Percentiles rank a stretch among this genome's conserved stretches.
phyloP scores from a whole-genome alignment of 2,888 invertebrate species.

The Epirrhoe tristata region DNA sequence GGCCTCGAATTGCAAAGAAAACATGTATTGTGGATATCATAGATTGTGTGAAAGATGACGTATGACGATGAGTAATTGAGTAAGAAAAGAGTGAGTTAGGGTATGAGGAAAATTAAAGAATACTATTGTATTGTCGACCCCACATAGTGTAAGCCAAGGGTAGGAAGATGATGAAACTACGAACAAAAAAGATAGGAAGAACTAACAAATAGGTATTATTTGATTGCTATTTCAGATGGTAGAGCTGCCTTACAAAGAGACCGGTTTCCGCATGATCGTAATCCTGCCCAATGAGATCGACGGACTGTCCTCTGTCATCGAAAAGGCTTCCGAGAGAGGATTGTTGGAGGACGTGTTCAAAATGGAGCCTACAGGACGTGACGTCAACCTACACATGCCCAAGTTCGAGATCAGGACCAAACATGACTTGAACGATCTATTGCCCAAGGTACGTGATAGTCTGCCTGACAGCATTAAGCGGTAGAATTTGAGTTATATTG shows the following conservation, averaged over 20 bases:
- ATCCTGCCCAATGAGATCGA: slow-evolving; percentile 61
- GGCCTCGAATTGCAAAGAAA: no score
- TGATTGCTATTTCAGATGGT: slow-evolving; percentile 52
- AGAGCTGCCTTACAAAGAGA: slow-evolving; percentile 65
- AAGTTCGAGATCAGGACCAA: slow-evolving; percentile 62
- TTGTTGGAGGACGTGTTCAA: slow-evolving; percentile 57
- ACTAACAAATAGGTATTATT: not conserved
- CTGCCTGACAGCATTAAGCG: no score
- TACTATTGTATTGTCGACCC: no score
- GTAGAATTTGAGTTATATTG: no score
- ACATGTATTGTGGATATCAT: no score
- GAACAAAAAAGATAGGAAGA: not conserved
- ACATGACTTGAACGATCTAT: slow-evolving; percentile 55
- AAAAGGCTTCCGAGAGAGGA: slow-evolving; percentile 56
- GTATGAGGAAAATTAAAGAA: no score
- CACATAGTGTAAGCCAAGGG: not conserved
- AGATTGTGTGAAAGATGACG: no score
- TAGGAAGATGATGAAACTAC: not conserved
- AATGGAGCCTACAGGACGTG: slow-evolving; percentile 46
- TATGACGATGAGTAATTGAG: no score
- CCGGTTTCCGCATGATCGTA: slow-evolving; percentile 64
- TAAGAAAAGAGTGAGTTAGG: no score
- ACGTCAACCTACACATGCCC: slow-evolving; percentile 57
- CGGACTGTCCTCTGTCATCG: slow-evolving; percentile 57
- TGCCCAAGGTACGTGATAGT: slow-evolving; percentile 55